Evolutionary conservation across 1,140 invertebrate genomes (phyloP), one percentile per base, ranked within the genome.

Genomic region (Lineus longissimus): DNA sequence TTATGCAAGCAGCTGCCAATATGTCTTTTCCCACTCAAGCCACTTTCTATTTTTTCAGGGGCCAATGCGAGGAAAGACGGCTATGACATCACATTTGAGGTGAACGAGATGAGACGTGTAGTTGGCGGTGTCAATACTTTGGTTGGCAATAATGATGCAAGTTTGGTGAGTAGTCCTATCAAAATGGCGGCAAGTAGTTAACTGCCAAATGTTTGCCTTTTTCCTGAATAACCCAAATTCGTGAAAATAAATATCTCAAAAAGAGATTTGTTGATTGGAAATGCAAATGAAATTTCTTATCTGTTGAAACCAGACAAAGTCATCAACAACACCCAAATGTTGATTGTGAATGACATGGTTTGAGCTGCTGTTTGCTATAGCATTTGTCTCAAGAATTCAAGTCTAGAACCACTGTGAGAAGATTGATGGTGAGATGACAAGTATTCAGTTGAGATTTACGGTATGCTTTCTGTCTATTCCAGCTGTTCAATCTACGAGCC

Each of bases 101-200:
- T 95, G 17, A 83, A 85, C 62, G 93, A 95, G 82, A 72, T 88
- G 58, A 87, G 87, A 55, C 77, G 90, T 30, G 72, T 93, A 29
- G 86, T 87, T 45, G 92, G 92, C 13, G 89, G 89, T n/a, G 84
- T 94, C 40, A 91, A 88, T 68, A 93, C 91, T 0, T 85, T 88
- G 64, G 87, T 94, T 60, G 91, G 90, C 29, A 91, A 92, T 69
- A 94, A 94, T 79, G 91, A 94, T 77, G 91, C 90, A 9, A 89
- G 90, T 29, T 69, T 95, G 33, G 80, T 82, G 69, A 71, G 71
- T 68, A 25, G 1, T 22, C 29, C 11, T 1, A 23, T 17, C 19
- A 0, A 31, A 45, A 61, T 30, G 22, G 23, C 41, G 15, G 15
- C 15, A 43, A n/a, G 15, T 15, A 15, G 41, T n/a, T 15, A 15